Evolutionary conservation across 2,113 vertebrate genomes (phyloP).

Genomic region (Catharus minimus): DNA sequence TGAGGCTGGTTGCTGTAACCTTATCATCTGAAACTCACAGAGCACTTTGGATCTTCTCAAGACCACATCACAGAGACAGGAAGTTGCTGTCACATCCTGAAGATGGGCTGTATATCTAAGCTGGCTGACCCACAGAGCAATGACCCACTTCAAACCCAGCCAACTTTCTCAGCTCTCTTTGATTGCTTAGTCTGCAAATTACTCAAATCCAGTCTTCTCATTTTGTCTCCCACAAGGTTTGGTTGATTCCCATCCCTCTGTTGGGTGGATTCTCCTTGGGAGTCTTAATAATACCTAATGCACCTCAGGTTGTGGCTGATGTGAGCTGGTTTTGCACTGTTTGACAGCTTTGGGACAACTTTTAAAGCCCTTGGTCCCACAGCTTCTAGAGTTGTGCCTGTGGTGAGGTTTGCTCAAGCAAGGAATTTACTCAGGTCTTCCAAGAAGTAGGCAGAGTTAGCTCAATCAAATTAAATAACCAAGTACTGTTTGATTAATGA

Average conservation of each 20-base stretch:
- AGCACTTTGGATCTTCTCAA: accelerated
- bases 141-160: background rate
- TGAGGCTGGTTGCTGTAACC: background rate
- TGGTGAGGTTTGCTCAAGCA: background rate
- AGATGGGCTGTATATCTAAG: background rate
- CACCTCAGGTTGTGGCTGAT: background rate
- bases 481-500: background rate
- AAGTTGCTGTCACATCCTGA: background rate
- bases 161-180: background rate
- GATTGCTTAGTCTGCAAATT: background rate
- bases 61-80: background rate
- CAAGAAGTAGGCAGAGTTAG: background rate
- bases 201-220: background rate
- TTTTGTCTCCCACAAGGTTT: background rate
- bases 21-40: background rate
- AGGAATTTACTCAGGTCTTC: background rate
- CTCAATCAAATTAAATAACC: background rate
- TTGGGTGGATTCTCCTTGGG: background rate
- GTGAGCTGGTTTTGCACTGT: background rate
- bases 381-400: background rate
- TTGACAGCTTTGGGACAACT: background rate
- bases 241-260: background rate
- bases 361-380: background rate
- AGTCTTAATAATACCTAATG: background rate
- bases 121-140: background rate